Conservation (phyloP, 2,797 vertebrate genomes). For the Schizothorax lantsangensis region DNA sequence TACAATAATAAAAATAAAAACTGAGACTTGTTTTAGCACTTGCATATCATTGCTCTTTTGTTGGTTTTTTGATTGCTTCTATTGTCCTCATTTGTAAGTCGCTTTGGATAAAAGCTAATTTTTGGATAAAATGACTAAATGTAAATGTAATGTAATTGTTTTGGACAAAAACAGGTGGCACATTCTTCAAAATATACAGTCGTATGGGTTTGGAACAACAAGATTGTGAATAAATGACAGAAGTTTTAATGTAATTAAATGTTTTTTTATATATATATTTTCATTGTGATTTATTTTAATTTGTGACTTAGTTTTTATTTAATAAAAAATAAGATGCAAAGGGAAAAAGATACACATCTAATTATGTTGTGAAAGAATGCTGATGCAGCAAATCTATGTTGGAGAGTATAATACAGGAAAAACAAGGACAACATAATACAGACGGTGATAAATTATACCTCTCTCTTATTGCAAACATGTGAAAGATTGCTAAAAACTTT, state of each 20-base stretch:
- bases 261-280: too few relatives aligned
- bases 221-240: too few relatives aligned
- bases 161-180: background rate
- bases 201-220: background rate
- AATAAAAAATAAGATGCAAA: background rate
- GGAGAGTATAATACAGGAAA: background rate
- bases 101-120: too few relatives aligned
- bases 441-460: background rate
- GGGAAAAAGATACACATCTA: background rate
- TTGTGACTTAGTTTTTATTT: background rate
- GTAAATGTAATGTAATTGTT: too few relatives aligned
- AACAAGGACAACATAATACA: background rate
- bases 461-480: background rate
- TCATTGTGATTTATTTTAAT: background rate
- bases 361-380: background rate
- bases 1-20: too few relatives aligned
- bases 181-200: too few relatives aligned
- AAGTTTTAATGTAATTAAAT: too few relatives aligned
- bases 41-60: too few relatives aligned
- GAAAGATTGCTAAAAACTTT: background rate
- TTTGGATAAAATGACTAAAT: too few relatives aligned
- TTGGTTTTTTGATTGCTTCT: too few relatives aligned
- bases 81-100: too few relatives aligned
- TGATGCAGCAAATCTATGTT: background rate
- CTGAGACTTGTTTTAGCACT: too few relatives aligned